A percentile compares a stretch with the other conserved stretches of the same genome.
Conservation (phyloP, 2,113 vertebrate species). For the Onychorhynchus coronatus region DNA sequence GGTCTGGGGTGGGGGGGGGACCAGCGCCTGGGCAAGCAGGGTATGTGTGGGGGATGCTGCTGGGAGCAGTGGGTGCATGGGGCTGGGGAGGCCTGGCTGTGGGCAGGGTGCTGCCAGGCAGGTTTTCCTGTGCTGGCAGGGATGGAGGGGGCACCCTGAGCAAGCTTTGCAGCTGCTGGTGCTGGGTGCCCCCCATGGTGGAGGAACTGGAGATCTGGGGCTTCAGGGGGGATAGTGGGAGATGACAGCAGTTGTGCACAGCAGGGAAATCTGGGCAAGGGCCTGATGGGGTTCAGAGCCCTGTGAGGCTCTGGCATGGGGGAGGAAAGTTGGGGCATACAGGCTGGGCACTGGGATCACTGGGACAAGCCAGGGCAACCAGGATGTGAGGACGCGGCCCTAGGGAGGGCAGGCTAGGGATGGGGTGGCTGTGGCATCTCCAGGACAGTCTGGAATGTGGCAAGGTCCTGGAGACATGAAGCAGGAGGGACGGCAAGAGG, state of each 20-base stretch:
- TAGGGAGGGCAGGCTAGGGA: not conserved
- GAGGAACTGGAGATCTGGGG: not conserved
- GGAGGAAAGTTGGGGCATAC: too few species aligned
- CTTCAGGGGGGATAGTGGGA: not conserved
- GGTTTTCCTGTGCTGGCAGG: rapidly evolving
- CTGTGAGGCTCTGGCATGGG: not conserved
- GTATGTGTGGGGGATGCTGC: not conserved
- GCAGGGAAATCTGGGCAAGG: not conserved
- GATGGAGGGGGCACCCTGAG: not conserved
- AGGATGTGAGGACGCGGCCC: rapidly evolving
- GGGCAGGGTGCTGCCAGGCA: not conserved
- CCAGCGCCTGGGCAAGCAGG: not conserved
- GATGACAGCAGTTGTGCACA: not conserved
- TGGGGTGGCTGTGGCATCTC: not conserved
- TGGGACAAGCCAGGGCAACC: not conserved
- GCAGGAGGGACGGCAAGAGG: not conserved
- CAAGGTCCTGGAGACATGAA: not conserved
- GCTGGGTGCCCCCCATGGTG: not conserved
- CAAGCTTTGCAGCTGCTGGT: not conserved
- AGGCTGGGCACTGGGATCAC: not conserved
- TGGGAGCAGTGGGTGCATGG: rapidly evolving
- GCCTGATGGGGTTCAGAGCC: not conserved
- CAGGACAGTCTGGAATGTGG: not conserved
- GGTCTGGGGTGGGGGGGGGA: not conserved
- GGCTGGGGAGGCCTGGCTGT: not conserved